Conservation (phyloP, 2,888 invertebrate genomes). For the Dusona sp. region DNA sequence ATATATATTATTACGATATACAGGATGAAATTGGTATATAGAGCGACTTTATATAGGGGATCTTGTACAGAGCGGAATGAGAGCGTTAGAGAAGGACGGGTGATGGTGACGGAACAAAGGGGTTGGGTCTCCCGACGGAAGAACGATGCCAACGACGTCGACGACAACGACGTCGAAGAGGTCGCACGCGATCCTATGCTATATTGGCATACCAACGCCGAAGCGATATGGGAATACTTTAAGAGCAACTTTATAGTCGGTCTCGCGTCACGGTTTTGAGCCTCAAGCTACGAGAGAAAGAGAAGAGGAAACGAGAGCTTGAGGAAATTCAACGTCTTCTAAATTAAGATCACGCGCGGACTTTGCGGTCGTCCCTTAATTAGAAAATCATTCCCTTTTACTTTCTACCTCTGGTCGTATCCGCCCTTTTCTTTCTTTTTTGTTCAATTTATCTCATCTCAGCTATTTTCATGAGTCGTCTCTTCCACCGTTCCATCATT, state of each 20-base stretch:
- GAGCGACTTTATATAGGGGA: conserved; percentile 24
- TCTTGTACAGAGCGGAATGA: conserved; percentile 53
- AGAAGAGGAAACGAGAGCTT: conserved; percentile 19
- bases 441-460: conserved; percentile 32
- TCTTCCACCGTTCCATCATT: conserved; percentile 1
- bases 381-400: conserved; percentile 63
- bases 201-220: conserved; percentile 84
- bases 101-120: conserved; percentile 63
- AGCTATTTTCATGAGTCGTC: conserved; percentile 9
- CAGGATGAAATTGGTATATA: conserved; percentile 47
- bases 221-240: conserved; percentile 83
- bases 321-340: conserved; percentile 62
- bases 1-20: conserved; percentile 13
- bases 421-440: conserved; percentile 3
- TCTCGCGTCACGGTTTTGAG: conserved; percentile 47
- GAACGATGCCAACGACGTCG: conserved; percentile 50
- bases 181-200: conserved; percentile 73
- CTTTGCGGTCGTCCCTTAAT: conserved; percentile 64
- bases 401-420: conserved; percentile 5
- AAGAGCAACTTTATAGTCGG: conserved; percentile 81
- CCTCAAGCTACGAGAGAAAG: conserved; percentile 36
- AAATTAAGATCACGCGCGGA: conserved; percentile 74
- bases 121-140: conserved; percentile 50
- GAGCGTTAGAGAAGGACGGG: conserved; percentile 49
- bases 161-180: conserved; percentile 65